Evolutionary conservation across 2,797 vertebrate species (phyloP).

Genomic region (Prionace glauca): DNA sequence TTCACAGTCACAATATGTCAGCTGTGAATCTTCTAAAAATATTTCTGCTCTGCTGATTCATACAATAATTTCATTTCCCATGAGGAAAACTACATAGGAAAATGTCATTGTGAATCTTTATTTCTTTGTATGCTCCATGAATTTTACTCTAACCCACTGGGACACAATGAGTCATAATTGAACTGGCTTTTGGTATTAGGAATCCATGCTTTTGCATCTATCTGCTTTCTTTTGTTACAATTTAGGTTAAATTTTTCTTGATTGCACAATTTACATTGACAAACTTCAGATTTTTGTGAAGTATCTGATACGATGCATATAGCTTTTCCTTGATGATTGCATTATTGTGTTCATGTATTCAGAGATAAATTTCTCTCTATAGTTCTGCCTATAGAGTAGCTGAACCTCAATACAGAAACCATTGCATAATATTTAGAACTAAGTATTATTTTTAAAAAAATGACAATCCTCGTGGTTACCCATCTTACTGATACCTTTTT

Average conservation of each 20-base stretch:
- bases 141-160: neutral
- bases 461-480: neutral
- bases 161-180: neutral
- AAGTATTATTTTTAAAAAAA: neutral
- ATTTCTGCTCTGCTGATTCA: neutral
- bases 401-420: neutral
- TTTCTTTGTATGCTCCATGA: neutral
- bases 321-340: neutral
- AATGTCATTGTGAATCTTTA: neutral
- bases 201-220: neutral
- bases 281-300: neutral
- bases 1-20: neutral
- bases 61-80: neutral
- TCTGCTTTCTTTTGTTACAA: neutral
- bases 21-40: constrained; percentile 16
- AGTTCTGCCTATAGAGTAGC: neutral
- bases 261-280: neutral
- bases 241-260: neutral
- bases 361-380: neutral
- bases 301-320: neutral
- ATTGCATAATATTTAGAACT: neutral
- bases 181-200: neutral
- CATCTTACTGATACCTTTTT: neutral
- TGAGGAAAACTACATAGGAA: neutral
- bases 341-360: neutral